Percentiles rank a stretch among this genome's conserved stretches.
These are phyloP conservation scores for Zenarchopterus dispar DNA, from an alignment of 2,797 vertebrate genomes.

Conservation along the genomic window DNA sequence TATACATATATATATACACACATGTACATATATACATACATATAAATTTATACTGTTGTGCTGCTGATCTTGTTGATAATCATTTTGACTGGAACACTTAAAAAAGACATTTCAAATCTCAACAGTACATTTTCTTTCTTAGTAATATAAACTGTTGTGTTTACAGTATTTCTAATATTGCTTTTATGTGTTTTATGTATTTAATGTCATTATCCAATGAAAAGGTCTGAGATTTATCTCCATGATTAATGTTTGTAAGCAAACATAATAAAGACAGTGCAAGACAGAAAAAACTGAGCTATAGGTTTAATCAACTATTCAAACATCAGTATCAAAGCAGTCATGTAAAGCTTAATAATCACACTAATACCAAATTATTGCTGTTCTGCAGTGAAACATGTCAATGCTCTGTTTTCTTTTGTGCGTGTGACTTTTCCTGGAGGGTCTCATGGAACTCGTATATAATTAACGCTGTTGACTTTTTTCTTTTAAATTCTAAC, in stretches of 20 bases:
- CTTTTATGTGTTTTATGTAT: not conserved
- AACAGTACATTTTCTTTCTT: not conserved
- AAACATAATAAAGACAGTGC: slow-evolving; percentile 3
- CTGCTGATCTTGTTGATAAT: no score
- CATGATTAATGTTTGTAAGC: slow-evolving; percentile 2
- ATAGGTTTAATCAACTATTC: not conserved
- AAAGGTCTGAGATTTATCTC: slow-evolving; percentile 5
- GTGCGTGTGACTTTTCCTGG: not conserved
- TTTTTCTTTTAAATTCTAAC: no score
- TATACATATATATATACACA: no score
- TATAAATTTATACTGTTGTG: no score
- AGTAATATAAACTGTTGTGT: not conserved
- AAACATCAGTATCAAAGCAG: not conserved
- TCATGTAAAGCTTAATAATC: not conserved
- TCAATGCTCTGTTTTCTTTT: not conserved
- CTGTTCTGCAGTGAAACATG: slow-evolving; percentile 10
- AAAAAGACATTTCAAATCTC: not conserved
- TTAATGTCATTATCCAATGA: slow-evolving; percentile 18
- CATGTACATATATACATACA: not conserved
- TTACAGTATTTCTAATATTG: not conserved
- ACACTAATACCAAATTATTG: slow-evolving; percentile 14
- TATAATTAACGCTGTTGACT: slow-evolving; percentile 19
- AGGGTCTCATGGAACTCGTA: slow-evolving; percentile 8
- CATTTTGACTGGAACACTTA: no score
- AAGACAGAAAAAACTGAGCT: not conserved